Evolutionary conservation across 2,113 vertebrate species (phyloP), one percentile per base, ranked within the genome.

Genomic region (Poeciliopsis turrubarensis): DNA sequence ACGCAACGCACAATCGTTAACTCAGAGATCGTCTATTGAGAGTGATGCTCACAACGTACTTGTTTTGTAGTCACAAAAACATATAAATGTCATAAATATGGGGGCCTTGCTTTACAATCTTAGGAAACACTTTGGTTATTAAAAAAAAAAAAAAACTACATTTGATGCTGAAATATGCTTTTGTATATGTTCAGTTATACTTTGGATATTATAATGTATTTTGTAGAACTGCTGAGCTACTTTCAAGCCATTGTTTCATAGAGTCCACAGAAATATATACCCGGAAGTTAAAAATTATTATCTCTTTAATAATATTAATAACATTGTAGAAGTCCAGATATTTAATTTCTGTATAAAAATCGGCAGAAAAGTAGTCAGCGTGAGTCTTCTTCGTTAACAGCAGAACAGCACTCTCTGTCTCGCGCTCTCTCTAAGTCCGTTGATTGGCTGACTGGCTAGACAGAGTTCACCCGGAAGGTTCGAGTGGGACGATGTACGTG

Each of bases 1-100:
- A 95, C 94, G 94, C 94, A 92, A 94, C 77, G 93, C 90, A 89
- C 92, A 94, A 95, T 94, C 88, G 94, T 94, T 95, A 94, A 95
- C 92, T 86, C 91, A 70, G 34, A 89, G 88, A 88, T 92, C 85
- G 82, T 87, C 83, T 85, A 74, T 80, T 65, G 15, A 25, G 14
- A 2, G 63, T 83, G 74, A 60, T 14, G 61, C 82, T 65, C 54
- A 84, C 60, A n/a, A 51, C 11, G 3, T 41, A 41, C 8, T 25
- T 32, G 61, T 62, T 60, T 77, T 32, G 47, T 29, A 22, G 30
- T 11, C 0, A 29, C 4, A 60, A 30, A 30, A 47, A 47, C 4
- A 17, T 5, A 19, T 1, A 47, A 17, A 47, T 47, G 17, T 57
- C 5, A n/a, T 3, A 57, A n/a, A 25, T 57, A 10, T 8, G 17